Evolutionary conservation across 2,797 vertebrate genomes (phyloP).

Genomic region (Thripadectes ignobilis): DNA sequence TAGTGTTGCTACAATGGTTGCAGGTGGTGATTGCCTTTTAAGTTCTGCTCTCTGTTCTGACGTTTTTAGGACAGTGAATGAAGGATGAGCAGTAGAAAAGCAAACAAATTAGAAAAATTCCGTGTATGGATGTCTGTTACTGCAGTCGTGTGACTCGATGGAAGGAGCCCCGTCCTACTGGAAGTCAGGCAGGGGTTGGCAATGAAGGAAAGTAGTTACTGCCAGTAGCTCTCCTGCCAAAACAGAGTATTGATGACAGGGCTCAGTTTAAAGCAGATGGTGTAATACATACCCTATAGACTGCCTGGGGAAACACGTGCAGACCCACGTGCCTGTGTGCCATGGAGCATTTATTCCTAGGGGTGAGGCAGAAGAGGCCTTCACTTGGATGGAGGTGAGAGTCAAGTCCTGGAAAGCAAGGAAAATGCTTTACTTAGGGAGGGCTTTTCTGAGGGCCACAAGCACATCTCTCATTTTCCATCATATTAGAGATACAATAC

Average conservation of each 20-base stretch:
- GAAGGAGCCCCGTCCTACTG: neutral
- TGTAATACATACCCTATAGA: neutral
- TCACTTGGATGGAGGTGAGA: neutral
- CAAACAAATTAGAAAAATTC: neutral
- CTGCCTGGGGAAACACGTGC: neutral
- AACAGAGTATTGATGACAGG: neutral
- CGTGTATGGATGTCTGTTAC: neutral
- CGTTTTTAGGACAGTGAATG: conserved; percentile 23
- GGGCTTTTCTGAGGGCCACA: neutral
- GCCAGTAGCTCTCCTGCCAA: neutral
- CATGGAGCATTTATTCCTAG: neutral
- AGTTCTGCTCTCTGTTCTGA: conserved; percentile 41
- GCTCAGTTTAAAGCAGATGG: neutral
- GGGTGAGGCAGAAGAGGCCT: neutral
- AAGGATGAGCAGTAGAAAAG: conserved; percentile 1
- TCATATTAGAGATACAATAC: neutral
- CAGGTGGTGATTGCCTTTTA: conserved; percentile 49
- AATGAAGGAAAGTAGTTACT: neutral
- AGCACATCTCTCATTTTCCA: neutral
- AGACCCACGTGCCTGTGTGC: neutral
- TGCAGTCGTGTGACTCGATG: neutral
- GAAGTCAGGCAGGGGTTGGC: neutral
- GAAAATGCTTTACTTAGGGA: neutral
- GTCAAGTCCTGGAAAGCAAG: neutral
- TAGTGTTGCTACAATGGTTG: neutral